phyloP scores from a whole-genome alignment of 2,888 invertebrate genomes.

The Epirrhoe alternata region DNA sequence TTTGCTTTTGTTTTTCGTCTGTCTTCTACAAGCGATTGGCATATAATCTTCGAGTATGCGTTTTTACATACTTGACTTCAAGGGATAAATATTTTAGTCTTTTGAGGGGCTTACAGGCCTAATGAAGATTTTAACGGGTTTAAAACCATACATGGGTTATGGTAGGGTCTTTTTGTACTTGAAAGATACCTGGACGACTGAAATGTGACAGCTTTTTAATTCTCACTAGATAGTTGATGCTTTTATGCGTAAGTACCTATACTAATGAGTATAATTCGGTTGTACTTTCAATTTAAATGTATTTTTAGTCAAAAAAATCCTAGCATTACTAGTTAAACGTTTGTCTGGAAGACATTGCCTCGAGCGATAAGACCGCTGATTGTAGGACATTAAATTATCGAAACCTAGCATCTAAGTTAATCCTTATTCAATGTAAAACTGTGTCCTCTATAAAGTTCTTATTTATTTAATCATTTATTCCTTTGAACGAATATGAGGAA shows the following conservation, averaged over 20 bases:
- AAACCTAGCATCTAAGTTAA: no score
- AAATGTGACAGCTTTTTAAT: background rate
- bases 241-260: background rate
- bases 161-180: background rate
- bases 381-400: no score
- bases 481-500: no score
- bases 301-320: no score
- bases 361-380: no score
- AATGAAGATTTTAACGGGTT: background rate
- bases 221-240: background rate
- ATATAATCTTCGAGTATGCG: background rate
- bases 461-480: background rate
- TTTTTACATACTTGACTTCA: conserved; percentile 10
- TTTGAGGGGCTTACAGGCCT: background rate
- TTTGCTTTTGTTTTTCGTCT: conserved; percentile 8
- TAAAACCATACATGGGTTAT: background rate
- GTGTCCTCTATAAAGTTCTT: no score
- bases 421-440: no score
- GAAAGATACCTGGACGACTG: background rate
- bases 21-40: background rate
- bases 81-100: conserved; percentile 5
- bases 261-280: background rate
- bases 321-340: no score
- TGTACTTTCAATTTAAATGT: background rate
- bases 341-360: no score